These are phyloP conservation scores for Dunckerocampus dactyliophorus DNA, from an alignment of 2,113 vertebrate genomes.

Conservation along the genomic window DNA sequence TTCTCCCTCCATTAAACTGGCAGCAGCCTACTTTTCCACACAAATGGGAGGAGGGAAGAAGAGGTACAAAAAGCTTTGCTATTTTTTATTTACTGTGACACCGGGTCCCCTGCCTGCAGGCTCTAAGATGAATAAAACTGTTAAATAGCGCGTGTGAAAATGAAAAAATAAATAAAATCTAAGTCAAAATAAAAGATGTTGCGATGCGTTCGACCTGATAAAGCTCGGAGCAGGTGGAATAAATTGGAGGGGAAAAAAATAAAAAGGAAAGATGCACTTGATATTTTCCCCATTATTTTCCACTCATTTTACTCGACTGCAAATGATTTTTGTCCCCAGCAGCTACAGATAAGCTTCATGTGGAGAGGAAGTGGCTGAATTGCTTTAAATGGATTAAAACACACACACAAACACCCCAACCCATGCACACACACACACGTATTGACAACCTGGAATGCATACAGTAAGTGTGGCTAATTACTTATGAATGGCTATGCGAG, in stretches of 20 bases:
- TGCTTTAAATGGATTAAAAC: slow-evolving; percentile 68
- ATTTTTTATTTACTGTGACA: slow-evolving; percentile 89
- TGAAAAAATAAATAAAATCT: slow-evolving; percentile 85
- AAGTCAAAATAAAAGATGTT: slow-evolving; percentile 72
- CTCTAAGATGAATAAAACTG: slow-evolving; percentile 81
- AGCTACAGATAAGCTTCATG: slow-evolving; percentile 69
- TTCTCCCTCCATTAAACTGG: slow-evolving; percentile 98
- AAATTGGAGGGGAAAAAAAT: slow-evolving; percentile 50
- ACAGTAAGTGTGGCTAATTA: slow-evolving; percentile 72
- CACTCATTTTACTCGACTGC: slow-evolving; percentile 60
- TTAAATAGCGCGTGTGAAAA: slow-evolving; percentile 87
- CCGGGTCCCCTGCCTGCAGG: slow-evolving; percentile 80
- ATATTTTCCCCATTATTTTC: slow-evolving; percentile 72
- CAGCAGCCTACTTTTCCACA: slow-evolving; percentile 92
- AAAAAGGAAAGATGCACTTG: slow-evolving; percentile 65
- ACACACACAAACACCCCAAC: slow-evolving; percentile 42
- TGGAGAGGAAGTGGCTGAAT: slow-evolving; percentile 64
- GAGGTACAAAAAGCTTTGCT: slow-evolving; percentile 79
- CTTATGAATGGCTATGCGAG: slow-evolving; percentile 65
- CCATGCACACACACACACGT: slow-evolving; percentile 20
- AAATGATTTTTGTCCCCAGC: slow-evolving; percentile 73
- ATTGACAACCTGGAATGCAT: slow-evolving; percentile 54
- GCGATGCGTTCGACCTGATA: slow-evolving; percentile 79
- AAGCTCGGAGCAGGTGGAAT: slow-evolving; percentile 72
- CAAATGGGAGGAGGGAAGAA: slow-evolving; percentile 82